phyloP scores from a whole-genome alignment of 2,113 vertebrate species.

The Piprites chloris region DNA sequence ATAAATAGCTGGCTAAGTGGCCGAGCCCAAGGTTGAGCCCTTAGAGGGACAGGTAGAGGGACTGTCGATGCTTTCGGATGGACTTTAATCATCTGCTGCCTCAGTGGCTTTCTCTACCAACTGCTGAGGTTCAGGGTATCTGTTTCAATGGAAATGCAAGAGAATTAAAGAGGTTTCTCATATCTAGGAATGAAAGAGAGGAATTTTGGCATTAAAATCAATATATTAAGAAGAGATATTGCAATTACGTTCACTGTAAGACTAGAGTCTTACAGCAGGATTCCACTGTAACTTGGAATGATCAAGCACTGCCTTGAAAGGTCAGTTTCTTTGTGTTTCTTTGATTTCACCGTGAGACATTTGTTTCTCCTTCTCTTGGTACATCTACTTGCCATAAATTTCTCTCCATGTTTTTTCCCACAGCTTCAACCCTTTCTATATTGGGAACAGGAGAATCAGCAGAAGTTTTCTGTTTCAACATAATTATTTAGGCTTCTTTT shows the following conservation, averaged over 20 bases:
- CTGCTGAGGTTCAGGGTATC: constrained; percentile 5
- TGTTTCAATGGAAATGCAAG: neutral
- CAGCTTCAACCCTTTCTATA: neutral
- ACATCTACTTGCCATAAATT: neutral
- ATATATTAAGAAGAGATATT: neutral
- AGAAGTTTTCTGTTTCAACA: neutral
- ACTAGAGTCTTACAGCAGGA: neutral
- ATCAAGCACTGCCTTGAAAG: neutral
- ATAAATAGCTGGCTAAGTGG: neutral
- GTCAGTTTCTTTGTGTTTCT: neutral
- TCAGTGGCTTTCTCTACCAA: neutral
- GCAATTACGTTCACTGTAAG: neutral
- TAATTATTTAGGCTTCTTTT: neutral
- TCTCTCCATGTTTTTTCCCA: neutral
- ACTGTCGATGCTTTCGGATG: neutral
- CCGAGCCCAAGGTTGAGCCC: neutral
- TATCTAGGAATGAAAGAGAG: neutral
- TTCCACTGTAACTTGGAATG: neutral
- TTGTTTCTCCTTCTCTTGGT: neutral
- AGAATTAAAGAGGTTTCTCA: neutral
- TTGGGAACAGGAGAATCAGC: neutral
- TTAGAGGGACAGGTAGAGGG: neutral
- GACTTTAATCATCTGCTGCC: neutral
- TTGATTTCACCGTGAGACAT: neutral
- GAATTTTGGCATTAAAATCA: neutral